Base-by-base conservation (phyloP, 2,797 vertebrate genomes). In the Glyptemys insculpta region DNA sequence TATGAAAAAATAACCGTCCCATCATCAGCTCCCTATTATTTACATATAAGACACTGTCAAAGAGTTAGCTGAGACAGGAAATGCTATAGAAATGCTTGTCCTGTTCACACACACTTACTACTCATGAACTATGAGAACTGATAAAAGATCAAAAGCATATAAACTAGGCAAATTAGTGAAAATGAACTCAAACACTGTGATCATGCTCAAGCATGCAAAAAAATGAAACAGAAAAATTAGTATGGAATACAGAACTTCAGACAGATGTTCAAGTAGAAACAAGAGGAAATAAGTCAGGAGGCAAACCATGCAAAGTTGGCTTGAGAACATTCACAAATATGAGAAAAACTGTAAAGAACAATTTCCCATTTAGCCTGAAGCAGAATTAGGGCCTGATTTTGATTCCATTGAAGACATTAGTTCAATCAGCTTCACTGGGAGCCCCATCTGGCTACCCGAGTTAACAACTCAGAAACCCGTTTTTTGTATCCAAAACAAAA, bases 361-460 rank as follows among this genome's bases (percentile, higher is more conserved):
- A 97, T 97, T 96, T 97, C 95, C 95, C 96, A 97, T 97, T 90
- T 95, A 89, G 96, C 97, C 95, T 95, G 85, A 44, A 95, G 96
- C 86, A 91, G 86, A 96, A 96, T 86, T 90, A 86, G 81, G 83
- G 79, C 83, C 0, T 1, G 79, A 97, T 95, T 92, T 93, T 85
- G 92, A 97, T 87, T 29, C 74, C 68, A 41, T 27, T 95, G 85
- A 96, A 97, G 94, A 91, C 88, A 79, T 8, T 90, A 47, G 84
- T 95, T n/a, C 83, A 59, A 0, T 80, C 80, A 53, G 91, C 89
- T 96, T 90, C 90, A 88, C 94, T 31, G 91, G 89, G 96, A 79
- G 90, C 88, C 59, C 76, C 49, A 78, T 93, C 92, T 78, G 90
- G 87, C 21, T 50, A n/a, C 54, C 79, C 49, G 82, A 94, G 34